phyloP scores from a whole-genome alignment of 2,888 invertebrate genomes.

The Apodemia zela region DNA sequence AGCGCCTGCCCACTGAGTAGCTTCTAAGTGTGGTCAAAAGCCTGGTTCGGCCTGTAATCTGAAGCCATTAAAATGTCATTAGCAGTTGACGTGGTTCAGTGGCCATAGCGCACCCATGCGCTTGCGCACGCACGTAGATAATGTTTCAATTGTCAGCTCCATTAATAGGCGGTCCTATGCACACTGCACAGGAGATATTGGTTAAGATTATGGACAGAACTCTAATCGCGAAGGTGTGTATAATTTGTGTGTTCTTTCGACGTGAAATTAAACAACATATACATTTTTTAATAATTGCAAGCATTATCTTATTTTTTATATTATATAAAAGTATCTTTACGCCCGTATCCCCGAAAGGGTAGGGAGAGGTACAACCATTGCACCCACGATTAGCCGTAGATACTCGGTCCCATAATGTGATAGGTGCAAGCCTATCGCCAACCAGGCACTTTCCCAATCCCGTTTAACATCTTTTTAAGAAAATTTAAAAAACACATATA shows the following conservation, averaged over 20 bases:
- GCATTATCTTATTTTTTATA: too few relatives aligned
- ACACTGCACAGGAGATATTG: constrained; percentile 8
- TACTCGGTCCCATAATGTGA: too few relatives aligned
- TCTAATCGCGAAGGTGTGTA: background rate
- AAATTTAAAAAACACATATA: too few relatives aligned
- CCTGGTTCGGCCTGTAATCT: constrained; percentile 11
- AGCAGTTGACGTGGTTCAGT: constrained; percentile 14
- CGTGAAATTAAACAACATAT: background rate
- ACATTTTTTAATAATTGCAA: too few relatives aligned
- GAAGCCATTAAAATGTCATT: constrained; percentile 16
- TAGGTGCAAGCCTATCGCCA: too few relatives aligned
- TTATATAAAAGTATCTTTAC: too few relatives aligned
- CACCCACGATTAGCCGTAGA: too few relatives aligned
- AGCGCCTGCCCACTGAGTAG: constrained; percentile 12
- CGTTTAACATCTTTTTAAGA: too few relatives aligned
- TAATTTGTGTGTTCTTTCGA: background rate
- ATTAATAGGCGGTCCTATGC: constrained; percentile 12
- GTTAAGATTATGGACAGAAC: background rate
- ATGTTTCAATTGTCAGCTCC: constrained; percentile 15
- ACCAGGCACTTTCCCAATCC: too few relatives aligned
- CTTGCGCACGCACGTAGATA: constrained; percentile 3
- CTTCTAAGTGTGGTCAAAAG: constrained; percentile 13
- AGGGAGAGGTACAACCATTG: too few relatives aligned
- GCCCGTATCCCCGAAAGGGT: too few relatives aligned
- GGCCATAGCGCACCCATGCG: constrained; percentile 15